A percentile compares a stretch with the other conserved stretches of the same genome.
phyloP scores from a whole-genome alignment of 2,888 invertebrate genomes.

The Drosophila borborema region DNA sequence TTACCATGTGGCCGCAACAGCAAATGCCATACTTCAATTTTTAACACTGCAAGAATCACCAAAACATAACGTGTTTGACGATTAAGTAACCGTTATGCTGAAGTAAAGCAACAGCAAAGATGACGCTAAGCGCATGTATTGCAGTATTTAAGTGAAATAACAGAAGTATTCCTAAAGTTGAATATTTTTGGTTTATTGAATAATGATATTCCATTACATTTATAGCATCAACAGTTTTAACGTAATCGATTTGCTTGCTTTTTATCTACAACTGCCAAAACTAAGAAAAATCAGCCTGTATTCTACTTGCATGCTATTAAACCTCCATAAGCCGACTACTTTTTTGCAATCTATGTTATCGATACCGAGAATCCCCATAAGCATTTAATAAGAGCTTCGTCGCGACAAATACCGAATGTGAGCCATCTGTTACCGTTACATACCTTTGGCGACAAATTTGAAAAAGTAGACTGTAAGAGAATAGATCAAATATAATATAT shows the following conservation, averaged over 20 bases:
- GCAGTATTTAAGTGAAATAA: neutral
- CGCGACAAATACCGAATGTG: neutral
- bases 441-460: neutral
- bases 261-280: too few relatives aligned
- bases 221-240: too few relatives aligned
- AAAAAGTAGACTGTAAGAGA: neutral
- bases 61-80: slow-evolving; percentile 24
- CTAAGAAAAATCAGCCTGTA: neutral
- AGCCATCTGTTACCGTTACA: neutral
- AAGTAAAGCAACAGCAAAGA: slow-evolving; percentile 9
- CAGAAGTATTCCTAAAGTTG: neutral
- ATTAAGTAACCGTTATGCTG: neutral
- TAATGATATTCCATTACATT: too few relatives aligned
- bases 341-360: neutral
- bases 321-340: neutral
- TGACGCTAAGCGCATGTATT: slow-evolving; percentile 31
- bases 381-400: neutral
- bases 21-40: slow-evolving; percentile 2
- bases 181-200: too few relatives aligned
- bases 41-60: slow-evolving; percentile 21
- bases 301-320: neutral
- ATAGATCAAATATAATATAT: neutral
- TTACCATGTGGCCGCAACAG: slow-evolving; percentile 48
- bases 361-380: neutral
- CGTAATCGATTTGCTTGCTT: too few relatives aligned